Evolutionary conservation across 2,797 vertebrate species (phyloP), one percentile per base, ranked within the genome.

Genomic region (Cottoperca gobio): DNA sequence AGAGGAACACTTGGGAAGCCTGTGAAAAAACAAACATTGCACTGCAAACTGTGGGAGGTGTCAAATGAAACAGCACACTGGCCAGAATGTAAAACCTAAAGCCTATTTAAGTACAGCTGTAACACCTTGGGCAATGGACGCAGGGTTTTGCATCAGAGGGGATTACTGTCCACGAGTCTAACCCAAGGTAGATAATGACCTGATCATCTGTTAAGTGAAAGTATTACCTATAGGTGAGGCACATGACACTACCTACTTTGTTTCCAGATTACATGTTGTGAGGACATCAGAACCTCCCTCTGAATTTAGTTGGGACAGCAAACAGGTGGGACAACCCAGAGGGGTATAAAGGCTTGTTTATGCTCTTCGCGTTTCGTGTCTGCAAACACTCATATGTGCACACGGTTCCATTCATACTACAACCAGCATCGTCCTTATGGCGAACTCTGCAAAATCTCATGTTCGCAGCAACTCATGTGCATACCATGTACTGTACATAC

Each of bases 11-110:
- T 92, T 89, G 84, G 86, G 76, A 89, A 90, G 81, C 73, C 52
- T 77, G 79, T 87, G 81, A 86, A 90, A 90, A 88, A 91, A 91
- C 82, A 92, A 92, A 92, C 82, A 89, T 77, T 83, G 82, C 79
- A 86, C 79, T 74, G 64, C 59, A 82, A 89, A 88, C 80, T 83
- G 63, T 64, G 60, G 76, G 84, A 84, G 88, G 86, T 90, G 86
- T 92, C 74, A 82, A 83, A 85, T 63, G 33, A 88, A 89, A 84
- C 84, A 83, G 64, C 83, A 79, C 65, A 76, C 73, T 68, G 77
- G 74, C 59, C 78, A 81, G 70, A 63, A 68, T 84, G 71, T 81
- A 70, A 89, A 86, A 60, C 69, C 73, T 61, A 87, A 82, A 86
- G 76, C 77, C 83, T 79, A 64, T 82, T 77, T 83, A 89, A 66